These are phyloP conservation scores for Lathamus discolor DNA, from an alignment of 2,113 vertebrate species.

Conservation along the genomic window DNA sequence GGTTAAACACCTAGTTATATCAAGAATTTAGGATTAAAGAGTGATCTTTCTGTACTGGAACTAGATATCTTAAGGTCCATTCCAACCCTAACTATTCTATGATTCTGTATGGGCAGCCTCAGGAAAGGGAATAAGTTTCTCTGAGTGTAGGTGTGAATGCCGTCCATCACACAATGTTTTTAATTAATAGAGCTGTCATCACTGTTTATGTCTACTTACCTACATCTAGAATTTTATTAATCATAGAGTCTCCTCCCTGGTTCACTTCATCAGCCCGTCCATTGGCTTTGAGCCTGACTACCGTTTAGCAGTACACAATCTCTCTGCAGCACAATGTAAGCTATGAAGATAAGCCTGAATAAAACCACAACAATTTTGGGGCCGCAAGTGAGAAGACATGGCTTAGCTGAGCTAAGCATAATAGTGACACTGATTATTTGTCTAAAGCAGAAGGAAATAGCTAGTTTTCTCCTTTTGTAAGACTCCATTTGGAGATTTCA, in stretches of 20 bases:
- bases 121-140: background rate
- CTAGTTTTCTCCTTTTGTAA: conserved; percentile 69
- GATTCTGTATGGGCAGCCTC: background rate
- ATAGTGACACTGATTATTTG: conserved; percentile 42
- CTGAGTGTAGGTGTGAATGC: background rate
- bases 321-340: background rate
- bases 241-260: background rate
- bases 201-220: background rate
- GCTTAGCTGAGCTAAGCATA: conserved; percentile 22
- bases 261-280: background rate
- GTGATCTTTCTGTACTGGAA: background rate
- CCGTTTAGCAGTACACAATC: background rate
- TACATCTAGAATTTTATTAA: background rate
- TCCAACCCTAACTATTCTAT: background rate
- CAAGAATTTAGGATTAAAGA: background rate
- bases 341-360: background rate
- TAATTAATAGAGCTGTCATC: background rate
- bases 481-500: conserved; percentile 66
- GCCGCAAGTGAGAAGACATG: background rate
- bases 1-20: background rate
- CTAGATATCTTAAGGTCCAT: background rate
- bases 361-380: background rate
- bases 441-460: conserved; percentile 55
- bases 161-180: background rate
- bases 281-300: background rate